Evolutionary conservation across 2,888 invertebrate species (phyloP), one percentile per base, ranked within the genome.

Genomic region (Drosophila rellima): DNA sequence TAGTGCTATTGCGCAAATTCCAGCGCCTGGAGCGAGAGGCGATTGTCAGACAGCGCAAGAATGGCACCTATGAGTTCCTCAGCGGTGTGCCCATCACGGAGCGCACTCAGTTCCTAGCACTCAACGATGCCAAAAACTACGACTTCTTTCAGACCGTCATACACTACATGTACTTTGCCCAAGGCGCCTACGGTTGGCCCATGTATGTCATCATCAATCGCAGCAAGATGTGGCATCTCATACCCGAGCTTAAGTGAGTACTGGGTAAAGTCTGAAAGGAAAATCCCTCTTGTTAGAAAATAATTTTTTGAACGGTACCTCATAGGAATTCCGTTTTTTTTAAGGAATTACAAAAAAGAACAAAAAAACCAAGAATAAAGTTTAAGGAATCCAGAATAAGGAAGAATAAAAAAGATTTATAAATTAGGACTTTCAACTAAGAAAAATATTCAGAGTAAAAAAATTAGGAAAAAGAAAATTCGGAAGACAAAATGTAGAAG

Each of bases 141-240:
- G 95, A 94, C 77, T 94, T 95, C 83, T 96, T 96, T 91, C 93
- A 93, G 89, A 94, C 94, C 65, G 95, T 96, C 76, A 95, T 97
- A 79, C 96, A 97, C 92, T 97, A 95, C 91, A 96, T 97, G 95
- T 95, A 96, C 89, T 97, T 95, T 91, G 97, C 97, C 40, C 94
- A 97, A 65, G 96, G 96, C 37, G 97, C 97, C 55, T 97, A 97
- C 91, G 97, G 97, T 52, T 97, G 97, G 97, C 97, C 97, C 48
- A 95, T 97, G 93, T 97, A 95, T 91, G 94, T 97, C 81, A 94
- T 96, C 92, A 95, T 95, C 71, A 94, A 95, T 90, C 94, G 94
- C 51, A 94, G 95, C 50, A 96, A 95, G 66, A 92, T 96, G 70
- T 96, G 96, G 92, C 94, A 95, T 87, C 93, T 97, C 50, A 94